A percentile compares a stretch with the other conserved stretches of the same genome.
These are phyloP conservation scores for Nettapus auritus DNA, from an alignment of 2,113 vertebrate species.

Conservation along the genomic window DNA sequence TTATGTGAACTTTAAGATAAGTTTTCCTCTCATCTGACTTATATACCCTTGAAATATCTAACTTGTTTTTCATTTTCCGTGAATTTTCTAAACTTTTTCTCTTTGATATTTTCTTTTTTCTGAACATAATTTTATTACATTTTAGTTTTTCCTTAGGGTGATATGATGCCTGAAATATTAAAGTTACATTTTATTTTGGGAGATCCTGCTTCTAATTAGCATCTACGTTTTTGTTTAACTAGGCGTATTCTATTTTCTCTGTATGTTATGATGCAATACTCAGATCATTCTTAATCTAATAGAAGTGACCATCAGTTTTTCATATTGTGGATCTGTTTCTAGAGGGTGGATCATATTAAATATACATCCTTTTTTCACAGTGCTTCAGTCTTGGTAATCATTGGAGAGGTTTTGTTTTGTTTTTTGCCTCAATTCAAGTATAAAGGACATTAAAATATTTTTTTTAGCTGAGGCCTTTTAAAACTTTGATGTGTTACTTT, in stretches of 20 bases:
- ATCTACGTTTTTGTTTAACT: not conserved
- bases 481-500: not conserved
- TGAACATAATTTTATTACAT: not conserved
- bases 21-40: not conserved
- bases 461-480: not conserved
- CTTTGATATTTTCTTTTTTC: not conserved
- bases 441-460: not conserved
- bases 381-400: not conserved
- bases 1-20: not conserved
- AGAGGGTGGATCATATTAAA: not conserved
- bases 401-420: not conserved
- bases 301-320: not conserved
- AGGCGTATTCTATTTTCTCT: slow-evolving; percentile 15
- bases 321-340: not conserved
- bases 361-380: not conserved
- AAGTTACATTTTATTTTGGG: slow-evolving; percentile 11
- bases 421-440: not conserved
- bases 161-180: not conserved
- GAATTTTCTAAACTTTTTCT: not conserved
- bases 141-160: not conserved
- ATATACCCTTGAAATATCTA: not conserved
- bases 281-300: slow-evolving; percentile 4
- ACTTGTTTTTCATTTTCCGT: not conserved
- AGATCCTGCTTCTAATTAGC: slow-evolving; percentile 44
- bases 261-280: not conserved